Percentiles rank a stretch among this genome's conserved stretches.
Evolutionary conservation across 2,113 vertebrate species (phyloP).

Genomic region (Ceratotherium simum): DNA sequence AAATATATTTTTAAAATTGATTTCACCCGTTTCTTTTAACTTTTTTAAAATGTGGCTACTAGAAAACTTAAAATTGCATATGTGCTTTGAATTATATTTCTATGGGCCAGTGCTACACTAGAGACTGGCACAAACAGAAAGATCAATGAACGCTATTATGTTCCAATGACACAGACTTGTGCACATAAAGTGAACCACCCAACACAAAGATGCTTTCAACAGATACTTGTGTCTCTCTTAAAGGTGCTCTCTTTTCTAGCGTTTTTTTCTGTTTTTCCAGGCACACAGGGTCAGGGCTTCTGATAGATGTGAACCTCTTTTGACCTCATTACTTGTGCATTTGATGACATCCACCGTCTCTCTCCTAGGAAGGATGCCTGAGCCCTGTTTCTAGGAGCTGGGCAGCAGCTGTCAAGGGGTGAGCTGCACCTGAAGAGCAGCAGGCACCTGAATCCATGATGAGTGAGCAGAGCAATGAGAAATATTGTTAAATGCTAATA

Average conservation of each 20-base stretch:
- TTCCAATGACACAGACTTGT: background rate
- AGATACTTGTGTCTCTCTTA: background rate
- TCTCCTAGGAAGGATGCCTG: background rate
- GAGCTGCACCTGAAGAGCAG: background rate
- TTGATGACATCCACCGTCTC: background rate
- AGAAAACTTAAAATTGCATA: background rate
- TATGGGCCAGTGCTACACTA: background rate
- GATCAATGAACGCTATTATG: fast-evolving
- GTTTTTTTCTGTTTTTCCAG: background rate
- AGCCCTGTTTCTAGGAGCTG: background rate
- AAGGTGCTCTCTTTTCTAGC: background rate
- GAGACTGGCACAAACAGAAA: background rate
- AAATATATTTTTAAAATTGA: background rate
- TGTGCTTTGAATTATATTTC: background rate
- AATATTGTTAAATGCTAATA: background rate
- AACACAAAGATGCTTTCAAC: background rate
- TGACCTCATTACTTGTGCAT: background rate
- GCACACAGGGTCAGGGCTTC: background rate
- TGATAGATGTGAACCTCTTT: background rate
- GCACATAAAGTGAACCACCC: background rate
- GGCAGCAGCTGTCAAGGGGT: background rate
- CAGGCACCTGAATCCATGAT: background rate
- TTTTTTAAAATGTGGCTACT: background rate
- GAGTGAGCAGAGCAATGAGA: background rate
- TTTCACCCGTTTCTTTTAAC: background rate